Percentiles rank a stretch among this genome's conserved stretches.
These are phyloP conservation scores for Andrena praecox DNA, from an alignment of 2,888 invertebrate genomes.

Conservation along the genomic window DNA sequence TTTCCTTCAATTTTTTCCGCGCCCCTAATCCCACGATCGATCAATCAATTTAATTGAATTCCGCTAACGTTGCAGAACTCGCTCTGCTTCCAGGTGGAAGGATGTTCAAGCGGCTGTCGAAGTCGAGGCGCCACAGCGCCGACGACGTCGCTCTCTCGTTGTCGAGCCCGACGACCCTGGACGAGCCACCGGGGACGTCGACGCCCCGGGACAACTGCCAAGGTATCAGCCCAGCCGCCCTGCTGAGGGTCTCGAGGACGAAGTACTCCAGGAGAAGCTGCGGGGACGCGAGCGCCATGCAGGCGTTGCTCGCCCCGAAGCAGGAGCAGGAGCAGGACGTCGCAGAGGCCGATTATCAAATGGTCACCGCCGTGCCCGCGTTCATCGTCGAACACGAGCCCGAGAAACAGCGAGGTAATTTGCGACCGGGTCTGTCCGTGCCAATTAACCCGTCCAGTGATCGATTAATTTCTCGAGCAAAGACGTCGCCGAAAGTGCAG, in stretches of 20 bases:
- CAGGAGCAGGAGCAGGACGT: conserved; percentile 69
- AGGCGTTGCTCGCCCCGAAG: conserved; percentile 68
- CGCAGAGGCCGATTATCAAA: conserved; percentile 87
- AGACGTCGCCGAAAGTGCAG: neutral
- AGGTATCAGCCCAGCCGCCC: conserved; percentile 50
- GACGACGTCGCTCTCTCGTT: conserved; percentile 85
- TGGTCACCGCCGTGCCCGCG: conserved; percentile 92
- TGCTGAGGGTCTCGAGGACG: conserved; percentile 75
- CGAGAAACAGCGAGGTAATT: conserved; percentile 87
- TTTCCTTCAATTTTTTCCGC: too few relatives aligned
- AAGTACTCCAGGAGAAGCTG: conserved; percentile 80
- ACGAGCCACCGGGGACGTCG: conserved; percentile 74
- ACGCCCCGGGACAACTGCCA: conserved; percentile 67
- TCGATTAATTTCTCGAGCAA: conserved; percentile 19
- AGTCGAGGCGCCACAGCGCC: conserved; percentile 89
- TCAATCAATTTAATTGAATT: neutral
- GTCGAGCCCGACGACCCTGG: conserved; percentile 72
- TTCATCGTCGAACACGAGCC: conserved; percentile 90
- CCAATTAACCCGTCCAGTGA: conserved; percentile 23
- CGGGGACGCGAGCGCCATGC: conserved; percentile 79
- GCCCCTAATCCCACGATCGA: too few relatives aligned
- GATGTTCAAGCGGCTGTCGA: conserved; percentile 88
- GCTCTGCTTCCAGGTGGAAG: conserved; percentile 47
- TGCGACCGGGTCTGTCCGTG: conserved; percentile 10
- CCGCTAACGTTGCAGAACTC: neutral